Evolutionary conservation across 1,140 invertebrate species (phyloP).

Genomic region (Bombus soroeensis): DNA sequence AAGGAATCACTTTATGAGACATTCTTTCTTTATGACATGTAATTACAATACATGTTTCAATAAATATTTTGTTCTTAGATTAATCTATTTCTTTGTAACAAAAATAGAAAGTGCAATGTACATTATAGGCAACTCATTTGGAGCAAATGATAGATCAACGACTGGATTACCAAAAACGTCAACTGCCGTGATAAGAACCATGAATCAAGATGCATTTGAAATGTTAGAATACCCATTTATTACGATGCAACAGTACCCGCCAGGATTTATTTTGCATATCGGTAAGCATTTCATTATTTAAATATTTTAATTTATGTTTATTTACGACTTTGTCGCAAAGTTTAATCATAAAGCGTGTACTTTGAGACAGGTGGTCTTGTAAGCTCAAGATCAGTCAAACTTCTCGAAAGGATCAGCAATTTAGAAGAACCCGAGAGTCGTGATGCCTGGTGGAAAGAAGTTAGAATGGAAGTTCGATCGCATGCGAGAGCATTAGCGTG

Average conservation of each 20-base stretch:
- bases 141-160: constrained; percentile 84
- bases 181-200: constrained; percentile 84
- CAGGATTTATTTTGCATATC: constrained; percentile 93
- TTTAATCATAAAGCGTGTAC: constrained; percentile 28
- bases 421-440: constrained; percentile 94
- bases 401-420: constrained; percentile 91
- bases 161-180: constrained; percentile 76
- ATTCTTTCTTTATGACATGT: background rate
- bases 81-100: background rate
- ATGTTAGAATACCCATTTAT: constrained; percentile 98
- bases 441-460: constrained; percentile 97
- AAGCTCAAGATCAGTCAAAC: constrained; percentile 92
- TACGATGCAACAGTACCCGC: constrained; percentile 95
- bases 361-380: constrained; percentile 89
- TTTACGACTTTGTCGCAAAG: background rate
- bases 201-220: constrained; percentile 89
- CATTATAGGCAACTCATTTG: constrained; percentile 87
- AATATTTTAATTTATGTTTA: too few species aligned
- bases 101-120: background rate
- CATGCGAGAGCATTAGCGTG: constrained; percentile 95
- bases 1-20: constrained; percentile 42
- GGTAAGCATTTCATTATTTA: constrained; percentile 83
- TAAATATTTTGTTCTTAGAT: background rate
- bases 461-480: constrained; percentile 96
- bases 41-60: too few species aligned